phyloP scores from a whole-genome alignment of 1,140 invertebrate species.

The Hylaeus anthracinus region DNA sequence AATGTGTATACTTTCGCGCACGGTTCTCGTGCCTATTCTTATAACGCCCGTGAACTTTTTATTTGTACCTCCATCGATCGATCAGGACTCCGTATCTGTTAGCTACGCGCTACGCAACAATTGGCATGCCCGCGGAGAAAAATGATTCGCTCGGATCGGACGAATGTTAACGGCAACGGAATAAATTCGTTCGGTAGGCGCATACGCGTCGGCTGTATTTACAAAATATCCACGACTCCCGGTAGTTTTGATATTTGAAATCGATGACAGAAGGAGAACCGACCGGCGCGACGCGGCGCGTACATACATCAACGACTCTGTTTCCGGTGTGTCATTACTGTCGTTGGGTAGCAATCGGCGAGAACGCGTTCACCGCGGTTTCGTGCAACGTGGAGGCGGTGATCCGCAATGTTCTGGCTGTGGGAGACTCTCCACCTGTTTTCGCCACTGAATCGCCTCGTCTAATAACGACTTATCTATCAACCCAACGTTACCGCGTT shows the following conservation, averaged over 20 bases:
- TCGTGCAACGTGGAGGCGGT: constrained; percentile 62
- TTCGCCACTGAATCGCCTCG: constrained; percentile 46
- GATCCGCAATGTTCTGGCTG: constrained; percentile 52
- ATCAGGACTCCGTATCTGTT: constrained; percentile 23
- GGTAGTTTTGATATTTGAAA: background rate
- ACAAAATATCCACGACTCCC: no score
- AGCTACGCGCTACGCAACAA: no score
- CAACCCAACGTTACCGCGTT: constrained; percentile 23
- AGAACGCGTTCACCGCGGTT: constrained; percentile 42
- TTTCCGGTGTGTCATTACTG: constrained; percentile 60
- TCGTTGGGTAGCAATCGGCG: constrained; percentile 14
- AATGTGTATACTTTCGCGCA: constrained; percentile 35
- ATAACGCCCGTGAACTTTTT: constrained; percentile 59
- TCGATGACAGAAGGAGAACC: constrained; percentile 10
- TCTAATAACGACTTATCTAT: constrained; percentile 59
- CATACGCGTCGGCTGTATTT: no score
- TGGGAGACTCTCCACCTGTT: constrained; percentile 68
- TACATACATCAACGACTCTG: constrained; percentile 48
- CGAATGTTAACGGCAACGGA: background rate
- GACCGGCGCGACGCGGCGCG: background rate
- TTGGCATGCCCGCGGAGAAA: constrained; percentile 23
- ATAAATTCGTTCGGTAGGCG: no score
- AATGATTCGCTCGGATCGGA: background rate
- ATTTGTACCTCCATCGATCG: constrained; percentile 48
- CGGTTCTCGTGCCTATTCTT: constrained; percentile 36